Percentiles rank a stretch among this genome's conserved stretches.
Conservation (phyloP, 2,888 invertebrate genomes). For the Spisula subtruncata region DNA sequence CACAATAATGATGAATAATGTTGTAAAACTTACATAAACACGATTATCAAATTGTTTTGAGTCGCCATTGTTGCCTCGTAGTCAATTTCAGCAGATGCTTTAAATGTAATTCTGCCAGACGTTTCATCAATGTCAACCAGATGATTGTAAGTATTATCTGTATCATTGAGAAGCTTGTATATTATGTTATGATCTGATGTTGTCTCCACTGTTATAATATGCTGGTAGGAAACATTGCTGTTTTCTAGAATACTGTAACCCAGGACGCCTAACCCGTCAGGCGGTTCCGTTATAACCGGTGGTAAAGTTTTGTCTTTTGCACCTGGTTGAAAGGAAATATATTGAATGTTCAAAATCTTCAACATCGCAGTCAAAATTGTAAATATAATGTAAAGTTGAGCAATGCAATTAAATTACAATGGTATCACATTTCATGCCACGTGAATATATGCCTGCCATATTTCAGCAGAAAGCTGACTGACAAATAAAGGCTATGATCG, state of each 20-base stretch:
- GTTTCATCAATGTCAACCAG: conserved; percentile 7
- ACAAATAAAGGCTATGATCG: no score
- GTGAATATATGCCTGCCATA: no score
- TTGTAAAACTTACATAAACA: neutral
- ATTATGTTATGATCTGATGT: neutral
- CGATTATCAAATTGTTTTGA: neutral
- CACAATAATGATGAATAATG: no score
- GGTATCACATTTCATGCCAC: no score
- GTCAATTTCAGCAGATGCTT: neutral
- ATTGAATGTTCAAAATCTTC: no score
- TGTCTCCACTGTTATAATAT: neutral
- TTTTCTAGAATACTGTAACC: neutral
- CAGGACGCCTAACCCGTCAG: neutral
- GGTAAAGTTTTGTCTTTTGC: neutral
- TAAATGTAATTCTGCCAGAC: conserved; percentile 8
- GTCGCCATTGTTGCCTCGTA: neutral
- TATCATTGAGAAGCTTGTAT: neutral
- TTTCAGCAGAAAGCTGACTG: no score
- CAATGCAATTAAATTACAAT: no score
- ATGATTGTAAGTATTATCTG: neutral
- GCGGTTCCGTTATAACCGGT: neutral
- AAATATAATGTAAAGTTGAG: no score
- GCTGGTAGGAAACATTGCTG: neutral
- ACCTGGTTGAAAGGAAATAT: no score
- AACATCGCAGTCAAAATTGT: no score